Evolutionary conservation across 2,797 vertebrate genomes (phyloP).

Genomic region (Pteronotus mesoamericanus): DNA sequence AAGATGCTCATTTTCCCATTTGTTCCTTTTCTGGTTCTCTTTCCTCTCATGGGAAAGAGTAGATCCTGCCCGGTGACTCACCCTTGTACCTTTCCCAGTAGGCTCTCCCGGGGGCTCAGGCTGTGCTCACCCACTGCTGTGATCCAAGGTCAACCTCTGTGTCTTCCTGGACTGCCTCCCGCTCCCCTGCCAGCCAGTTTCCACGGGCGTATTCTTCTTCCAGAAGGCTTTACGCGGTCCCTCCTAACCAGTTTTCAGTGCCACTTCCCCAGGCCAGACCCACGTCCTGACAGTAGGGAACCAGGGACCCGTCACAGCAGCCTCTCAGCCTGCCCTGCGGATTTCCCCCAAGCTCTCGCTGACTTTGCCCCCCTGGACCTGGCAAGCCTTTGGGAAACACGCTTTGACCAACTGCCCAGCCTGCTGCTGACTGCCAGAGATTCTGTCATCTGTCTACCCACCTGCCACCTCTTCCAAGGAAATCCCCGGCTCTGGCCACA

Average conservation of each 20-base stretch:
- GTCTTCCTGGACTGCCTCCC: background rate
- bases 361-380: background rate
- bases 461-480: background rate
- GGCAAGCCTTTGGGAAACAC: background rate
- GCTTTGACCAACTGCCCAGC: background rate
- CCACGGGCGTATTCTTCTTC: background rate
- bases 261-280: background rate
- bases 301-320: background rate
- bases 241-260: background rate
- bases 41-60: background rate
- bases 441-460: background rate
- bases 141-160: background rate
- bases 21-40: constrained; percentile 27
- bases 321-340: background rate
- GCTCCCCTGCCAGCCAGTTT: background rate
- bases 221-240: background rate
- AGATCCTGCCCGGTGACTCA: background rate
- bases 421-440: background rate
- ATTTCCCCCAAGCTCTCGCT: background rate
- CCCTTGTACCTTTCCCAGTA: background rate
- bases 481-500: background rate
- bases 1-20: constrained; percentile 7
- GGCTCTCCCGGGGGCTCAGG: background rate
- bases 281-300: background rate
- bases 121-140: background rate